Percentiles rank a stretch among this genome's conserved stretches.
Conservation (phyloP, 92 coral and sea anemone species). For the Actinostola sp. region DNA sequence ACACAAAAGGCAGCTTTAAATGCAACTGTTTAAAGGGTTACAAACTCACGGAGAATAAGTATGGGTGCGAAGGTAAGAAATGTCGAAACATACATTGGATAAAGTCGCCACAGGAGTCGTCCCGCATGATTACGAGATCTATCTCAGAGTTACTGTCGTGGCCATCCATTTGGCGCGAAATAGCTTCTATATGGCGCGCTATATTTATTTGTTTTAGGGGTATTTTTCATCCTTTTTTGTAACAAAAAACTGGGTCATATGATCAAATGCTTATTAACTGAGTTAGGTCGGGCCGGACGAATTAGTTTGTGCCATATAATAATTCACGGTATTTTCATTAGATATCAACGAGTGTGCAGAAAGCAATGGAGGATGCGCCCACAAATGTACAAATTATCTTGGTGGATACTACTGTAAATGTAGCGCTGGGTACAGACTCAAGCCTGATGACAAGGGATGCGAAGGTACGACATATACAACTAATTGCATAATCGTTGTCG, state of each 20-base stretch:
- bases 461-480: slow-evolving; percentile 97
- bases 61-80: slow-evolving; percentile 75
- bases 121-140: background rate
- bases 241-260: no score
- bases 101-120: background rate
- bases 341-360: slow-evolving; percentile 87
- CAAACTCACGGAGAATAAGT: slow-evolving; percentile 51
- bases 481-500: no score
- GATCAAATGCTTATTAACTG: no score
- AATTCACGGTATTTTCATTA: no score
- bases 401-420: slow-evolving; percentile 94
- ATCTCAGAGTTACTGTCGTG: no score
- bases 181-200: no score
- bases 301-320: background rate
- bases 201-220: no score
- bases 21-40: slow-evolving; percentile 88
- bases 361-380: slow-evolving; percentile 81
- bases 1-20: slow-evolving; percentile 78
- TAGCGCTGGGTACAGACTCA: slow-evolving; percentile 79
- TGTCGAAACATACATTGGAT: background rate
- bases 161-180: no score
- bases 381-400: slow-evolving; percentile 71
- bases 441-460: slow-evolving; percentile 81
- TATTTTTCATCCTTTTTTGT: no score
- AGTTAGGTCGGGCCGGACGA: no score